Evolutionary conservation across 2,888 invertebrate genomes (phyloP).

Genomic region (Acanthosepion pharaonis): DNA sequence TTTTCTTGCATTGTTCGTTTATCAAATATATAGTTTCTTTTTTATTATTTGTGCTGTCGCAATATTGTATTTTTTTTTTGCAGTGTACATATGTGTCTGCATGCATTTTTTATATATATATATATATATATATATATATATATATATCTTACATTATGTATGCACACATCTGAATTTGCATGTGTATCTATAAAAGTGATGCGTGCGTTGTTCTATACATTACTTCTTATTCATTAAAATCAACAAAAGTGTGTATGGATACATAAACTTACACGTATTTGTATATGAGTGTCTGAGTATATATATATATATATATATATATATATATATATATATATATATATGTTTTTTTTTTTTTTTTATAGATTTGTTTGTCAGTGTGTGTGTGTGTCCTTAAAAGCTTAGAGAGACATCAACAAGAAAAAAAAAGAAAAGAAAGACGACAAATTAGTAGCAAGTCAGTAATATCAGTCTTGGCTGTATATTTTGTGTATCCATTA

Average conservation of each 20-base stretch:
- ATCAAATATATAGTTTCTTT: too few species aligned
- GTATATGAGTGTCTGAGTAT: neutral
- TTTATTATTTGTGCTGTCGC: too few species aligned
- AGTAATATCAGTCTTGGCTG: neutral
- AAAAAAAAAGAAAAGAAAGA: neutral
- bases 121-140: neutral
- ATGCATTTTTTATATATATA: neutral
- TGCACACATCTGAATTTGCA: too few species aligned
- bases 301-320: neutral
- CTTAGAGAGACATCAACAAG: neutral
- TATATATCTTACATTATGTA: neutral
- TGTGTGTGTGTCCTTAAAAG: neutral
- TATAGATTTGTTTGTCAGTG: neutral
- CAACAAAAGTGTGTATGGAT: neutral
- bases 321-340: neutral
- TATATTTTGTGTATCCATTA: neutral
- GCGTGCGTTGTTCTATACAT: too few species aligned
- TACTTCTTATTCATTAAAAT: too few species aligned
- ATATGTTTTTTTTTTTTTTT: neutral
- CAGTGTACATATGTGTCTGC: neutral
- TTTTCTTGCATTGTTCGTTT: too few species aligned
- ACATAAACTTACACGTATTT: neutral
- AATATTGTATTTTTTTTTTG: too few species aligned
- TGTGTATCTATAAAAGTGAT: too few species aligned
- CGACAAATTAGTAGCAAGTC: neutral